Evolutionary conservation across 2,113 vertebrate genomes (phyloP), one percentile per base, ranked within the genome.

Genomic region (Nothoprocta perdicaria): DNA sequence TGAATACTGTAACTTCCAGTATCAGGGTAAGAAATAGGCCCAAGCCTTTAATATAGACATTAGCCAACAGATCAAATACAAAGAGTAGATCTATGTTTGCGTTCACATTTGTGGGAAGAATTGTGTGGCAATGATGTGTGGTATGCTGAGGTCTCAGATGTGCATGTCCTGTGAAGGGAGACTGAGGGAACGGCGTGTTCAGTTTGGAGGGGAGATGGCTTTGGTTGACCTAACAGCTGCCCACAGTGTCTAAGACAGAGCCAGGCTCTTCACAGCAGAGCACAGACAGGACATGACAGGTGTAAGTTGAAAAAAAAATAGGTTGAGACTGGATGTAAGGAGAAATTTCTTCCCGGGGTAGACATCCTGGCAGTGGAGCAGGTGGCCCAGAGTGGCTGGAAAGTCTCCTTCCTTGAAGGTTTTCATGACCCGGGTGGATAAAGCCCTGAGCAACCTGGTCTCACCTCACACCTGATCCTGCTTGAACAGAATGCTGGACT

Each of bases 211-310:
- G 76, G 40, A 60, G 17, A 3, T 43, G 61, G 2, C 38, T 68
- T 52, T 0, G 0, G 3, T 7, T 12, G 1, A 6, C 11, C 2
- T 33, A 33, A 31, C 18, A 43, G 31, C 61, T 75, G 18, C 33
- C 18, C 45, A 31, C 26, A 31, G 5, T 21, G 60, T 2, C 18
- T 50, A 16, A 33, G 66, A 33, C 1, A 3, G n/a, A 71, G 9
- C 10, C 33, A 50, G 77, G 21, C 41, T 75, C 1, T 0, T 73
- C n/a, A 12, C 40, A 48, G 23, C 6, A 0, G 9, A 27, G 35
- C 23, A 0, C 1, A 12, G 27, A 73, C n/a, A 61, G 48, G 33
- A 45, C 5, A 24, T 22, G 46, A 3, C 3, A 16, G 33, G 63
- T 72, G 26, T 41, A 43, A 75, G 22, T 10, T 55, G 46, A 71